phyloP scores from a whole-genome alignment of 2,888 invertebrate genomes.

The Epinotia demarniana region DNA sequence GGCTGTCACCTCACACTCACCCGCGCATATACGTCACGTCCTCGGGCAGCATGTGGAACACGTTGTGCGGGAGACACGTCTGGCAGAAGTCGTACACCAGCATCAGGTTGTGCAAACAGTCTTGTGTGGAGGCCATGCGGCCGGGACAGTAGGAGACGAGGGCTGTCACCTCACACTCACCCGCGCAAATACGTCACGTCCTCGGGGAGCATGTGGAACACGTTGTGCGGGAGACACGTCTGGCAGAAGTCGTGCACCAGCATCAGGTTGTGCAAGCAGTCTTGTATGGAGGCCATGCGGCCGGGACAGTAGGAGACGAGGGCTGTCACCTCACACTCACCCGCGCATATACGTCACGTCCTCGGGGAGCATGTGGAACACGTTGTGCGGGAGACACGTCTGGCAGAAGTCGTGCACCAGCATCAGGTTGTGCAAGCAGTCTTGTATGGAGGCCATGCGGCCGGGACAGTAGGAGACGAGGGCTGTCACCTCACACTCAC shows the following conservation, averaged over 20 bases:
- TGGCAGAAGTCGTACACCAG: slow-evolving; percentile 95
- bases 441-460: slow-evolving; percentile 91
- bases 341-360: slow-evolving; percentile 97
- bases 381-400: slow-evolving; percentile 92
- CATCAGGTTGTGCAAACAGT: slow-evolving; percentile 95
- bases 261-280: slow-evolving; percentile 95
- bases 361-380: slow-evolving; percentile 97
- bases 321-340: slow-evolving; percentile 71
- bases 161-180: slow-evolving; percentile 85
- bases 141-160: slow-evolving; percentile 93
- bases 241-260: slow-evolving; percentile 95
- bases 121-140: slow-evolving; percentile 91
- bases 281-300: slow-evolving; percentile 91
- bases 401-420: slow-evolving; percentile 95
- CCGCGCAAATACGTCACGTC: slow-evolving; percentile 97
- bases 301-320: slow-evolving; percentile 89
- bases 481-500: slow-evolving; percentile 71
- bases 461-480: slow-evolving; percentile 49
- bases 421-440: slow-evolving; percentile 95
- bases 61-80: slow-evolving; percentile 92
- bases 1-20: slow-evolving; percentile 71
- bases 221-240: slow-evolving; percentile 92
- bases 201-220: slow-evolving; percentile 97
- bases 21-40: slow-evolving; percentile 97
- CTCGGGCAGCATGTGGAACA: slow-evolving; percentile 97